These are phyloP conservation scores for Mayetiola destructor DNA, from an alignment of 2,888 invertebrate species.

Conservation along the genomic window DNA sequence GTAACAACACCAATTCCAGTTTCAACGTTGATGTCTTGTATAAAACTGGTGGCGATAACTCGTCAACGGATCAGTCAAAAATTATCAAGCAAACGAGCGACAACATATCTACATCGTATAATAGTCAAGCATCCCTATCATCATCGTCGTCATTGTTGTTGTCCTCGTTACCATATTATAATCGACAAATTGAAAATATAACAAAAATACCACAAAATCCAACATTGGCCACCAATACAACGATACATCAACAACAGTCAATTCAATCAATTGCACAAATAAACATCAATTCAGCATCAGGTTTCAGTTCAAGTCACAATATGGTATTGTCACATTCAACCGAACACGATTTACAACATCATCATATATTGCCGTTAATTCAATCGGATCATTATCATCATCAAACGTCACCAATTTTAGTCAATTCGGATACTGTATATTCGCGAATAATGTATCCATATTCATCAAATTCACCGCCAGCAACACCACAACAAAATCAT, in stretches of 20 bases:
- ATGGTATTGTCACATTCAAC: conserved; percentile 1
- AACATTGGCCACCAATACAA: conserved; percentile 20
- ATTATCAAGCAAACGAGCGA: conserved; percentile 6
- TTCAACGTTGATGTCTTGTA: neutral
- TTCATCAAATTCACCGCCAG: conserved; percentile 2
- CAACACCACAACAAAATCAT: conserved; percentile 17
- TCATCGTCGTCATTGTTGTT: conserved; percentile 1
- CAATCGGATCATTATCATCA: conserved; percentile 8
- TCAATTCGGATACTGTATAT: conserved; percentile 14
- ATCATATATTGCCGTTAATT: conserved; percentile 4
- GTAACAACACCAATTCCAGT: neutral
- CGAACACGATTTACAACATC: conserved; percentile 5
- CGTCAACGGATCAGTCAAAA: neutral
- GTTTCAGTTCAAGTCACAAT: conserved; percentile 22
- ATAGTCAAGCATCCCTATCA: neutral
- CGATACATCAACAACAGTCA: conserved; percentile 17
- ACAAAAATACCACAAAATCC: conserved; percentile 10
- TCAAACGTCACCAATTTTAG: conserved; percentile 11
- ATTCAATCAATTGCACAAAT: no score
- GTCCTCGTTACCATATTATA: neutral
- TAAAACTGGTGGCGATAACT: conserved; percentile 6
- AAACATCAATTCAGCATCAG: no score
- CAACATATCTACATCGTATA: conserved; percentile 1
- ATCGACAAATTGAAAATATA: neutral
- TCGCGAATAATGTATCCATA: conserved; percentile 16